A percentile compares a stretch with the other conserved stretches of the same genome.
These are phyloP conservation scores for western clawed frog (Xenopus tropicalis) DNA, from an alignment of 2,113 vertebrate species.

Conservation along the genomic window DNA sequence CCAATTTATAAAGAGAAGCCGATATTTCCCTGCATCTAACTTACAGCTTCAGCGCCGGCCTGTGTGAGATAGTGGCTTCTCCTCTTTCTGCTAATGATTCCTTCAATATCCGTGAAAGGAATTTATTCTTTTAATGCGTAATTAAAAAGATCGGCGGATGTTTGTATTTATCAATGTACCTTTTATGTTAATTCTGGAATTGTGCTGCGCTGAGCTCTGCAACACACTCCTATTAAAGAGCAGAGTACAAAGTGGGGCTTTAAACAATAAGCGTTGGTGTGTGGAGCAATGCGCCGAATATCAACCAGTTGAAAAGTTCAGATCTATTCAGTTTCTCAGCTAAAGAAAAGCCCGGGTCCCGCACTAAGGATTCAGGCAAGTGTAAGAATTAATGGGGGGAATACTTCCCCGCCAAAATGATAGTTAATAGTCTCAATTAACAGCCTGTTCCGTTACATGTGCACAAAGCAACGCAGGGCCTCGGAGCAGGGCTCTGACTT, in stretches of 20 bases:
- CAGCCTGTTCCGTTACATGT: not conserved
- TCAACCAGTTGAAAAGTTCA: slow-evolving; percentile 41
- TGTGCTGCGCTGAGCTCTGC: not conserved
- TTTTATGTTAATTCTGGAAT: not conserved
- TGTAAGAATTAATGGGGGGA: slow-evolving; percentile 19
- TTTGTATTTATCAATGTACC: not conserved
- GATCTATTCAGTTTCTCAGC: slow-evolving; percentile 16
- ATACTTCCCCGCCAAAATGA: not conserved
- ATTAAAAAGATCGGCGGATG: not conserved
- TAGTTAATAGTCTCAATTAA: not conserved
- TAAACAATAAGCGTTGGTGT: slow-evolving; percentile 8
- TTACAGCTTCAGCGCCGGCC: not conserved
- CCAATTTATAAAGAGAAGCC: slow-evolving; percentile 4
- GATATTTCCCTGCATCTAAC: slow-evolving; percentile 10
- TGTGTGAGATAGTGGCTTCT: not conserved
- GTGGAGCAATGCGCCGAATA: slow-evolving; percentile 7
- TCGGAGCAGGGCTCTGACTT: not conserved
- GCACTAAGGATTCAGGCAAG: not conserved
- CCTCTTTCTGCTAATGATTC: not conserved
- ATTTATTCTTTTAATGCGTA: not conserved
- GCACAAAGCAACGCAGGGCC: not conserved
- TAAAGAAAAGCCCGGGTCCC: slow-evolving; percentile 5
- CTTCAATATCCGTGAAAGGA: not conserved
- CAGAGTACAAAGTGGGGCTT: not conserved
- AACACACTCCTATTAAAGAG: not conserved